These are phyloP conservation scores for Mystacides longicornis DNA, from an alignment of 2,888 invertebrate species.

Conservation along the genomic window DNA sequence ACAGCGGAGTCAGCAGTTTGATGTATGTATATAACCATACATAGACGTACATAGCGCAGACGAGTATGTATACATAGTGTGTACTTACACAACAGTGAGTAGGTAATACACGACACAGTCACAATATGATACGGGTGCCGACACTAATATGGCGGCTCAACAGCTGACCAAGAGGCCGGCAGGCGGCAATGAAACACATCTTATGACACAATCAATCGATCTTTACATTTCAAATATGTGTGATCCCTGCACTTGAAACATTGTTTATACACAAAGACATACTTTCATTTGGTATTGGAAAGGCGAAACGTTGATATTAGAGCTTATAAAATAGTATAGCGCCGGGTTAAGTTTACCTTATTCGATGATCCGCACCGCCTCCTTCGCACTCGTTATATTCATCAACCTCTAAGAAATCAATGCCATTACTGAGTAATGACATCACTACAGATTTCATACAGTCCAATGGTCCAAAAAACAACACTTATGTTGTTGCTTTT, in stretches of 20 bases:
- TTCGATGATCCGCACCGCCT: conserved; percentile 50
- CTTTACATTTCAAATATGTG: conserved; percentile 7
- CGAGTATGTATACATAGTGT: not conserved
- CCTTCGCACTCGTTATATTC: conserved; percentile 50
- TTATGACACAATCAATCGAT: conserved; percentile 1
- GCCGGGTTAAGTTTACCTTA: conserved; percentile 48
- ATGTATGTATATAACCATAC: not conserved
- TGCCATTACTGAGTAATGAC: conserved; percentile 51
- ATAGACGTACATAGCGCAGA: not conserved
- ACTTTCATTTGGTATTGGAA: not conserved
- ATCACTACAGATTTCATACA: conserved; percentile 37
- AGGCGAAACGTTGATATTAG: conserved; percentile 26
- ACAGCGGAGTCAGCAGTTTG: not conserved
- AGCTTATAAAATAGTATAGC: conserved; percentile 30
- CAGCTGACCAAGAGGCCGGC: conserved; percentile 42
- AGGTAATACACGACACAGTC: conserved; percentile 12
- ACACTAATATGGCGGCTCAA: conserved; percentile 47
- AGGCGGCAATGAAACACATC: conserved; percentile 23
- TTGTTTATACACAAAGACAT: not conserved
- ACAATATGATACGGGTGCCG: conserved; percentile 20
- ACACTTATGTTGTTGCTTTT: conserved; percentile 15
- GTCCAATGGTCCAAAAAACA: conserved; percentile 26
- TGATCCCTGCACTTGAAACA: not conserved
- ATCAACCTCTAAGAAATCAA: conserved; percentile 49
- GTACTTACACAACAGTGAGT: no score